These are phyloP conservation scores for Acanthosepion esculentum DNA, from an alignment of 2,888 invertebrate genomes.

Conservation along the genomic window DNA sequence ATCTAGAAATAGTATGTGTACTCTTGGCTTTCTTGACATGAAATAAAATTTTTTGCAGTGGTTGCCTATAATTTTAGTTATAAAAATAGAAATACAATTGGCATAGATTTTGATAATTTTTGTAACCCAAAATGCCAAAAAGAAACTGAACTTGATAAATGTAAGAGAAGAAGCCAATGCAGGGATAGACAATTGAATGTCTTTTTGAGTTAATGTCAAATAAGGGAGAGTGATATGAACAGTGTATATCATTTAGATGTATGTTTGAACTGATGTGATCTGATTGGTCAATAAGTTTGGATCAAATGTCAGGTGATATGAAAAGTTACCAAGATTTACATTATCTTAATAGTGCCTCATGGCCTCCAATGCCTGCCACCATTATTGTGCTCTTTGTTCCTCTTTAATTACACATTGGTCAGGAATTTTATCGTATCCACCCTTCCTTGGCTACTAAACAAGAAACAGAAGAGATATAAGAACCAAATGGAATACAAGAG, in stretches of 20 bases:
- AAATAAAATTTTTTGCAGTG: too few relatives aligned
- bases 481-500: conserved; percentile 17
- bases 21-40: too few relatives aligned
- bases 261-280: background rate
- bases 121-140: background rate
- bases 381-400: background rate
- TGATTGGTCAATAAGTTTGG: conserved; percentile 8
- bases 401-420: conserved; percentile 4
- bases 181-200: background rate
- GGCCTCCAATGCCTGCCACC: background rate
- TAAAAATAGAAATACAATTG: background rate
- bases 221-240: background rate
- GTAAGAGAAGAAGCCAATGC: background rate
- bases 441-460: background rate
- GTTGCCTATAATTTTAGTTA: too few relatives aligned
- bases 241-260: background rate
- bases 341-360: background rate
- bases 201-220: background rate
- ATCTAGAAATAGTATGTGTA: too few relatives aligned
- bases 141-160: background rate
- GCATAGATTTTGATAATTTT: background rate
- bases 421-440: background rate
- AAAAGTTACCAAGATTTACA: conserved; percentile 9
- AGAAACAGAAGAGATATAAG: background rate
- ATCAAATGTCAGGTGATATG: background rate